phyloP scores from a whole-genome alignment of 2,113 vertebrate species.

The Alethe diademata region DNA sequence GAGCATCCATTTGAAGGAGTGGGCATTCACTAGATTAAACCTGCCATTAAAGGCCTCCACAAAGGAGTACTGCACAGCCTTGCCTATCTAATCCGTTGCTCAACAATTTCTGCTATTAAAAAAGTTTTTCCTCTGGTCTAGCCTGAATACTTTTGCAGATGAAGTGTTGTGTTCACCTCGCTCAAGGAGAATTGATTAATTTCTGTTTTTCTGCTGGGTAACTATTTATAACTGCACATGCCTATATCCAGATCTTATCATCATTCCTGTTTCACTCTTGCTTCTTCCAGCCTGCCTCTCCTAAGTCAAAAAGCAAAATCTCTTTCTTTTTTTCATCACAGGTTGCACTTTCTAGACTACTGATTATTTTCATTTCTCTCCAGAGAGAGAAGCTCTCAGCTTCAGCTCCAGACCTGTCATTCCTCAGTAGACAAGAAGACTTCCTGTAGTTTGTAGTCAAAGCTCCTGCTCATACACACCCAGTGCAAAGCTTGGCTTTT shows the following conservation, averaged over 20 bases:
- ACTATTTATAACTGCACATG: not conserved
- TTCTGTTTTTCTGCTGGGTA: not conserved
- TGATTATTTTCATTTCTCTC: not conserved
- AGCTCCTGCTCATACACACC: not conserved
- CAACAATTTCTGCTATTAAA: not conserved
- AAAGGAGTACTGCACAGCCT: not conserved
- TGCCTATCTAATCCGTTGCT: not conserved
- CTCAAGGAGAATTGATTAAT: not conserved
- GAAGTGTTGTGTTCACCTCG: not conserved
- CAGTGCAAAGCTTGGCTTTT: not conserved
- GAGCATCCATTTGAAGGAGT: not conserved
- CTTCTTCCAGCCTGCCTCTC: not conserved
- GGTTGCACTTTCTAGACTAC: not conserved
- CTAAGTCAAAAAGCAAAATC: not conserved
- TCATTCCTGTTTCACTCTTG: rapidly evolving
- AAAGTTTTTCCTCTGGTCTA: not conserved
- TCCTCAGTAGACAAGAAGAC: not conserved
- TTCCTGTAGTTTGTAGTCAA: not conserved
- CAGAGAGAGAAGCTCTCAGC: not conserved
- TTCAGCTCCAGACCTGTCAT: not conserved
- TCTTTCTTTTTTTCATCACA: not conserved
- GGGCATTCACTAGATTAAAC: not conserved
- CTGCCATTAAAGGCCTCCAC: not conserved
- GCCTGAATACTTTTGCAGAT: not conserved
- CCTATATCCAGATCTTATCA: not conserved